phyloP scores from a whole-genome alignment of 2,888 invertebrate species.

The Amitus sp. region DNA sequence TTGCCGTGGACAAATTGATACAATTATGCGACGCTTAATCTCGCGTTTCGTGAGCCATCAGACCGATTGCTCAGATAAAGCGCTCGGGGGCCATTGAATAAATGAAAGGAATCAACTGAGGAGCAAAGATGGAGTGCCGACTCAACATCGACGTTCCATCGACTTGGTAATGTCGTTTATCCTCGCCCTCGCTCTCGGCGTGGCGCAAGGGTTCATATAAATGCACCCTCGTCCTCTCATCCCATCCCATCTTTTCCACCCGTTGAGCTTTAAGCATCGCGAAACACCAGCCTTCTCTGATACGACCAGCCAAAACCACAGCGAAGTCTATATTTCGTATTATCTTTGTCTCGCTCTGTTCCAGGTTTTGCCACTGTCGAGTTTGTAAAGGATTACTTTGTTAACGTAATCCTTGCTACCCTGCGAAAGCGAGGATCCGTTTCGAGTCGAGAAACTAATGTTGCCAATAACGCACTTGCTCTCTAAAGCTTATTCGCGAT shows the following conservation, averaged over 20 bases:
- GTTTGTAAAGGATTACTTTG: neutral
- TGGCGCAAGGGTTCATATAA: constrained; percentile 46
- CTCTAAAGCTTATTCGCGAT: too few relatives aligned
- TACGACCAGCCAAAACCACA: neutral
- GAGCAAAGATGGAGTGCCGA: constrained; percentile 44
- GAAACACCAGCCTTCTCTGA: neutral
- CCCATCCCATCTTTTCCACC: neutral
- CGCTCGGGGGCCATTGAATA: constrained; percentile 14
- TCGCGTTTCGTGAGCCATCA: neutral
- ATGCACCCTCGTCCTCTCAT: constrained; percentile 49
- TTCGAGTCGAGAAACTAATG: too few relatives aligned
- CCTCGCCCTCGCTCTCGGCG: constrained; percentile 33
- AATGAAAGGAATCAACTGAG: constrained; percentile 37
- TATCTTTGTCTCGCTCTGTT: neutral
- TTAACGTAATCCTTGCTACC: neutral
- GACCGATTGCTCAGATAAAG: constrained; percentile 4
- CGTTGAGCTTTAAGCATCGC: neutral
- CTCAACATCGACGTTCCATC: constrained; percentile 27
- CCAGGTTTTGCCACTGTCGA: neutral
- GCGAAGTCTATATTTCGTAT: neutral
- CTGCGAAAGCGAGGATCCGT: neutral
- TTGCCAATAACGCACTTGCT: too few relatives aligned
- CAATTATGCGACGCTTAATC: neutral
- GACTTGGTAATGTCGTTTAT: constrained; percentile 49
- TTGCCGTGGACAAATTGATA: neutral